These are phyloP conservation scores for Nezara viridula DNA, from an alignment of 2,888 invertebrate species.

Conservation along the genomic window DNA sequence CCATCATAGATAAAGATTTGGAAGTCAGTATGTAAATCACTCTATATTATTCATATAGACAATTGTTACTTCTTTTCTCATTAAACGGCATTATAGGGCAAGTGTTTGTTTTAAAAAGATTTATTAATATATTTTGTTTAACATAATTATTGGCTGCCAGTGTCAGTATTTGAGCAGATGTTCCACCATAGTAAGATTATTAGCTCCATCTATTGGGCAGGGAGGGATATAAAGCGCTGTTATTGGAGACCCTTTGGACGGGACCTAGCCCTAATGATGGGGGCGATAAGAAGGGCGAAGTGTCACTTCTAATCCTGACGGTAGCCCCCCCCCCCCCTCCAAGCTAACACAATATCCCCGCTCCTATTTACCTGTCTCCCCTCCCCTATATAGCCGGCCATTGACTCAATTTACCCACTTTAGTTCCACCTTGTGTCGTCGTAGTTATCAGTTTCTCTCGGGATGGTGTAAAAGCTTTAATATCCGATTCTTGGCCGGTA, in stretches of 20 bases:
- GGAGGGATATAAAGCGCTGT: not conserved
- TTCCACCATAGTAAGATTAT: not conserved
- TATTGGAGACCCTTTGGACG: not conserved
- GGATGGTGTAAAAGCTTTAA: constrained; percentile 6
- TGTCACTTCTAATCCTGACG: not conserved
- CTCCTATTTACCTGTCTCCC: not conserved
- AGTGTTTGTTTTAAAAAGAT: too few relatives aligned
- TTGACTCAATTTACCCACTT: not conserved
- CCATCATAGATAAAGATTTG: too few relatives aligned
- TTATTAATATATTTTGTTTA: too few relatives aligned
- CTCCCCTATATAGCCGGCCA: not conserved
- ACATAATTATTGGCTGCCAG: too few relatives aligned
- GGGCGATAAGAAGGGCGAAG: not conserved
- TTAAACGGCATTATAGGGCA: too few relatives aligned
- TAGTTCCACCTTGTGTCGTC: not conserved
- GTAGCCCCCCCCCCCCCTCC: not conserved
- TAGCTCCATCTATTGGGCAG: not conserved
- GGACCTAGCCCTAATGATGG: not conserved
- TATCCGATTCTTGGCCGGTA: not conserved
- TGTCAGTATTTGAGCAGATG: too few relatives aligned
- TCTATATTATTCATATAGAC: too few relatives aligned
- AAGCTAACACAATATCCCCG: constrained; percentile 5
- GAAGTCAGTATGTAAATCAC: too few relatives aligned
- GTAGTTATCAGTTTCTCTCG: not conserved
- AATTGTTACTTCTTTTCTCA: too few relatives aligned